phyloP scores from a whole-genome alignment of 2,113 vertebrate genomes.

The Hiodon alosoides region DNA sequence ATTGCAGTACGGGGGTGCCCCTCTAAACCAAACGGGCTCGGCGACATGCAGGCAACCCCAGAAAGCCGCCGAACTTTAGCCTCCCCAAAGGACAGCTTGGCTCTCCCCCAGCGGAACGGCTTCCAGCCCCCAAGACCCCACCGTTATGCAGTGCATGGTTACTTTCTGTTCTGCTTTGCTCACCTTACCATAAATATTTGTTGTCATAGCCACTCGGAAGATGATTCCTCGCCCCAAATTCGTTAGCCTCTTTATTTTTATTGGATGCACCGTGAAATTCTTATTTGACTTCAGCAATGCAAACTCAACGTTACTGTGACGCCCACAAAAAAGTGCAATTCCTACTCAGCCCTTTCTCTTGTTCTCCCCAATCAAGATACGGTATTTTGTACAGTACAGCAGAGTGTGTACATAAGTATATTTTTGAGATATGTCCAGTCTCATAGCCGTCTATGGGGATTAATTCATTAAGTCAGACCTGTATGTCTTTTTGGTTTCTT shows the following conservation, averaged over 20 bases:
- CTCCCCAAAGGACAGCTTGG: conserved; percentile 61
- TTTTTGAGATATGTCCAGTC: conserved; percentile 62
- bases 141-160: conserved; percentile 82
- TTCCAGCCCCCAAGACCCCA: conserved; percentile 47
- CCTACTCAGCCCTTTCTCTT: conserved; percentile 53
- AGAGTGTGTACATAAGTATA: conserved; percentile 65
- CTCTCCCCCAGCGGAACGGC: conserved; percentile 67
- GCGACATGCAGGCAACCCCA: background rate
- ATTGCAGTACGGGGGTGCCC: conserved; percentile 15
- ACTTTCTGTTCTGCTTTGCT: conserved; percentile 65
- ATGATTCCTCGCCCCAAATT: conserved; percentile 39
- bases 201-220: conserved; percentile 59
- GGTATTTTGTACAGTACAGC: conserved; percentile 76
- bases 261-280: conserved; percentile 59
- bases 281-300: conserved; percentile 54
- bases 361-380: conserved; percentile 68
- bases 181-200: conserved; percentile 67
- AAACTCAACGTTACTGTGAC: conserved; percentile 57
- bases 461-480: conserved; percentile 43
- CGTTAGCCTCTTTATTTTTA: conserved; percentile 35
- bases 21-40: conserved; percentile 16
- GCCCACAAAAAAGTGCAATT: conserved; percentile 71
- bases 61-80: conserved; percentile 23
- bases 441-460: conserved; percentile 50
- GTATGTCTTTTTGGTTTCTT: conserved; percentile 29